Evolutionary conservation across 2,113 vertebrate species (phyloP).

Genomic region (Perca schrenkii): DNA sequence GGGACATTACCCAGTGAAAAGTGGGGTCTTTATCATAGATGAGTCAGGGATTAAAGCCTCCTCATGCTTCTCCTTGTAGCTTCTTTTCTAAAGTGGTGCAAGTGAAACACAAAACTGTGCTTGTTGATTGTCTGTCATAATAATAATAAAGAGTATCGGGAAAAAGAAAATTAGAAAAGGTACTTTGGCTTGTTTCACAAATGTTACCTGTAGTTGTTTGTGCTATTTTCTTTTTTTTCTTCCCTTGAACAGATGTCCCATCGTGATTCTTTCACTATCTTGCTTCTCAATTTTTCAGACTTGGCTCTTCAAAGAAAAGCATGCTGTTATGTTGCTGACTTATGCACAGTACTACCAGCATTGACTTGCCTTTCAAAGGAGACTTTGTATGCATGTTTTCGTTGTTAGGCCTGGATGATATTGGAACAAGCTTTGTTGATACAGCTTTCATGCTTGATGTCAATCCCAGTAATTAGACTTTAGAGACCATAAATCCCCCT

Average conservation of each 20-base stretch:
- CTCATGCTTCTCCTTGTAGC: background rate
- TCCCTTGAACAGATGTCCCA: slow-evolving; percentile 25
- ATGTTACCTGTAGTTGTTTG: background rate
- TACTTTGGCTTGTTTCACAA: background rate
- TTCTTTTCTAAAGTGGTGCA: slow-evolving; percentile 16
- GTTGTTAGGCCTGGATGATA: slow-evolving; percentile 44
- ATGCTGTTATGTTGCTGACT: slow-evolving; percentile 24
- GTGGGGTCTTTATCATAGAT: slow-evolving; percentile 47
- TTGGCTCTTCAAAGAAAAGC: background rate
- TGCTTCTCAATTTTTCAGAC: slow-evolving; percentile 1
- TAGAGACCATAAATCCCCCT: slow-evolving; percentile 49
- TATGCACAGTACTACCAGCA: slow-evolving; percentile 27
- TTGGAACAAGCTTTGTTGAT: slow-evolving; percentile 64
- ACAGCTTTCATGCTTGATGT: slow-evolving; percentile 54
- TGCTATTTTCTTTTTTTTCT: background rate
- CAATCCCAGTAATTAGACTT: slow-evolving; percentile 57
- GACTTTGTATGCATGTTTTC: slow-evolving; percentile 38
- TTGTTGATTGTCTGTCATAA: slow-evolving; percentile 4
- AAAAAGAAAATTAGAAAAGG: background rate
- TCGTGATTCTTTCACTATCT: slow-evolving; percentile 10
- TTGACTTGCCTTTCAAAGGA: slow-evolving; percentile 48
- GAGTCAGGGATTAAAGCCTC: slow-evolving; percentile 38
- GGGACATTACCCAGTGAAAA: slow-evolving; percentile 54
- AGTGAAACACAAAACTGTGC: slow-evolving; percentile 11
- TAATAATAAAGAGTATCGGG: background rate